A percentile compares a stretch with the other conserved stretches of the same genome.
These are phyloP conservation scores for Ataeniobius toweri DNA, from an alignment of 2,797 vertebrate species.

Conservation along the genomic window DNA sequence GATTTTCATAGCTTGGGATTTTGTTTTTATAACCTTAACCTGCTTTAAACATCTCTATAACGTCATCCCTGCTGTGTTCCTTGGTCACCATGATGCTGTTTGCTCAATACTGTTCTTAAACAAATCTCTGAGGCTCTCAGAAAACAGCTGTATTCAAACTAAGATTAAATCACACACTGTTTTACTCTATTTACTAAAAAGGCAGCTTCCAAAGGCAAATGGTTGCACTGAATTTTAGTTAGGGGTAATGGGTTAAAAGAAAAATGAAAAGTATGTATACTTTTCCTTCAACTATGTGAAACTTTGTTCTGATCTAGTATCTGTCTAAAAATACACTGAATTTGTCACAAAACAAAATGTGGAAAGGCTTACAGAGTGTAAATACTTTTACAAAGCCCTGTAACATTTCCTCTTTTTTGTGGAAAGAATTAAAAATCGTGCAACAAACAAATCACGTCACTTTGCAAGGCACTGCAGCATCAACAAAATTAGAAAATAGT, in stretches of 20 bases:
- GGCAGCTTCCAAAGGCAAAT: too few relatives aligned
- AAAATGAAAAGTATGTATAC: too few relatives aligned
- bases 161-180: too few relatives aligned
- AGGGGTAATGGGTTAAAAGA: too few relatives aligned
- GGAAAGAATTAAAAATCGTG: background rate
- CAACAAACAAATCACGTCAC: background rate
- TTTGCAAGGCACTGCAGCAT: background rate
- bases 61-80: too few relatives aligned
- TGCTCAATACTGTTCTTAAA: background rate
- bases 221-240: too few relatives aligned
- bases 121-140: background rate
- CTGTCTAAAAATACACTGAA: background rate
- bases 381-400: background rate
- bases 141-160: too few relatives aligned
- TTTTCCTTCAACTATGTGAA: too few relatives aligned
- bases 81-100: background rate
- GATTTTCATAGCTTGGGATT: too few relatives aligned
- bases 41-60: too few relatives aligned
- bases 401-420: background rate
- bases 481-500: slow-evolving; percentile 1
- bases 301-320: too few relatives aligned
- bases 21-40: too few relatives aligned
- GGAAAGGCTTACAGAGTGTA: background rate
- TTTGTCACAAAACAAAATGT: background rate
- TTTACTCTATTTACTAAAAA: background rate